Base-by-base conservation (phyloP, 2,113 vertebrate genomes). In the Gnathonemus longibarbis region DNA sequence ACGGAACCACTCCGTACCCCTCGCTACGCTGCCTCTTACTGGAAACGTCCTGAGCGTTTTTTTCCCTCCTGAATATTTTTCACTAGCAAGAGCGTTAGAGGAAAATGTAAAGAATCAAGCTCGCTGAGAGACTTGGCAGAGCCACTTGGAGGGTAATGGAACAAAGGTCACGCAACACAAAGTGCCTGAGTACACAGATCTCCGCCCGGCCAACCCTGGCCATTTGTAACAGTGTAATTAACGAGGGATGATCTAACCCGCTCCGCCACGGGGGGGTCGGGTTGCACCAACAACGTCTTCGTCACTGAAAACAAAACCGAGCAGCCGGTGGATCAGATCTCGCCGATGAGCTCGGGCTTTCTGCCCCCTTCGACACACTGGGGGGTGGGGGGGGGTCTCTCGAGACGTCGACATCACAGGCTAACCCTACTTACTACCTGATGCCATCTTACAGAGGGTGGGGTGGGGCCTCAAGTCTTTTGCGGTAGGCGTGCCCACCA, bases 181-280 rank as follows among this genome's bases (percentile, higher is more conserved):
- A 86, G 42, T 46, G 77, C 24, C 19, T 56, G 52, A 77, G 49
- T 24, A 39, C 27, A 46, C 50, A 89, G n/a, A 89, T 11, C 70
- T 66, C 83, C 56, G 42, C 53, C 56, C 58, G 88, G 86, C 91
- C 91, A 87, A 89, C 86, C 88, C 48, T 90, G 87, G 91, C 74
- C 62, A 90, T 85, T 88, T 90, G 89, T 62, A 90, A 35, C 83
- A 24, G 21, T 7, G 35, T 84, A 84, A n/a, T 46, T 77, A 77
- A 84, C 21, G 3, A 4, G 42, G 24, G 27, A 62, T 48, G 53
- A 89, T 88, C 89, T 90, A 90, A 90, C 48, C 53, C 5, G 15
- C 13, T 31, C 3, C 1, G 3, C 27, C 27, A 45, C 10, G 80
- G 49, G 21, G 21, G 83, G 9, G 8, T 3, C 5, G 21, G 39